These are phyloP conservation scores for Trachelus tabidus DNA, from an alignment of 2,888 invertebrate species.

Conservation along the genomic window DNA sequence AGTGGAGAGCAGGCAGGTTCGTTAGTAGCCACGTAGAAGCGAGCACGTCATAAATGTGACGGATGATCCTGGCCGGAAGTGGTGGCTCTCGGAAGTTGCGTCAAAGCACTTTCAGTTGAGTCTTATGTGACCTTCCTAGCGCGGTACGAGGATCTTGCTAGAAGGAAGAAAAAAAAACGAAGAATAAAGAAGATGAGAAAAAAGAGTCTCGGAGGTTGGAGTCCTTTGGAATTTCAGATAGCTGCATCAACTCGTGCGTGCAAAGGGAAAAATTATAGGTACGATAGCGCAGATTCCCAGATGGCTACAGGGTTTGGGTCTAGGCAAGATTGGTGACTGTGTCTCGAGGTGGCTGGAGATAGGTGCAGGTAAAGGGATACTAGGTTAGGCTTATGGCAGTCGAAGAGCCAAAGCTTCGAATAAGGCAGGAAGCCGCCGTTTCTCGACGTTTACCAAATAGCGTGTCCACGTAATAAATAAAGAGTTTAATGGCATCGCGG, in stretches of 20 bases:
- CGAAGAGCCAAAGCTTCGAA: neutral
- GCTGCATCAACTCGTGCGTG: neutral
- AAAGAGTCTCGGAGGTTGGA: neutral
- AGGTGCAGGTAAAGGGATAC: neutral
- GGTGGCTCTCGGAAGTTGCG: neutral
- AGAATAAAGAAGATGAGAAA: neutral
- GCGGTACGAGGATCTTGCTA: neutral
- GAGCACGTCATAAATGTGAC: neutral
- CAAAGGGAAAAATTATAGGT: neutral
- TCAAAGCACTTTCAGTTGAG: neutral
- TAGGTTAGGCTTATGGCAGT: neutral
- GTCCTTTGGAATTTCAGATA: neutral
- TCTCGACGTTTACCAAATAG: neutral
- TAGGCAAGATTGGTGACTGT: neutral
- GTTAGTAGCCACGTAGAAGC: neutral
- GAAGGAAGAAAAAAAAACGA: neutral
- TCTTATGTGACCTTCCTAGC: neutral
- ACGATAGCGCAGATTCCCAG: neutral
- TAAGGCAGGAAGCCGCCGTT: neutral
- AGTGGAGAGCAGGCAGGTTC: neutral
- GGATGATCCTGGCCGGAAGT: slow-evolving; percentile 1
- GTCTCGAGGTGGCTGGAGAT: neutral
- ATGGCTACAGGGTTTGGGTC: neutral
- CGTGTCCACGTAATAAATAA: neutral
- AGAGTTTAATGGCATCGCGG: neutral